phyloP scores from a whole-genome alignment of 2,888 invertebrate species.

The Cantharis flavilabris region DNA sequence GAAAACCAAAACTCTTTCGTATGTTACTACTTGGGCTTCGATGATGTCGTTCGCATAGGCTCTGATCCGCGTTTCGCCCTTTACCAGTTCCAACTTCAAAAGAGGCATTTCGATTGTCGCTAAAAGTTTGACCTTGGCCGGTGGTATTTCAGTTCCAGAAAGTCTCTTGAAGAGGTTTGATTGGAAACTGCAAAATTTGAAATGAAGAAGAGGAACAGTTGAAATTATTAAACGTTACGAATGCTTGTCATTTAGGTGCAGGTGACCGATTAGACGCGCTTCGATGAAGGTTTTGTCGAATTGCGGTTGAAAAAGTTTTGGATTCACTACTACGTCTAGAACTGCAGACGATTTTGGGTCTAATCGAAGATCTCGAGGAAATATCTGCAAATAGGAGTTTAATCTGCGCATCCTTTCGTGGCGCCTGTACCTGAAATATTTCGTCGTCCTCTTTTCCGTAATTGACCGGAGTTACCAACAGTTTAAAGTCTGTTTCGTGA shows the following conservation, averaged over 20 bases:
- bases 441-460: constrained; percentile 35
- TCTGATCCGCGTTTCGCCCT: constrained; percentile 33
- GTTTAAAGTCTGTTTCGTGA: background rate
- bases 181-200: constrained; percentile 32
- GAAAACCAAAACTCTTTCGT: constrained; percentile 32
- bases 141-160: constrained; percentile 36
- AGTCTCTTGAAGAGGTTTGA: constrained; percentile 36
- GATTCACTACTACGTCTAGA: constrained; percentile 28
- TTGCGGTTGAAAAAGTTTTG: constrained; percentile 3
- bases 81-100: constrained; percentile 34
- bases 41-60: constrained; percentile 37
- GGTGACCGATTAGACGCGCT: constrained; percentile 34
- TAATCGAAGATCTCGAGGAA: constrained; percentile 38
- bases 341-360: constrained; percentile 33
- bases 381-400: constrained; percentile 17
- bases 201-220: background rate
- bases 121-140: constrained; percentile 31
- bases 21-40: constrained; percentile 13
- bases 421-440: constrained; percentile 29
- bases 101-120: constrained; percentile 34
- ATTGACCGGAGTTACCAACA: constrained; percentile 36
- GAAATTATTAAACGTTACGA: constrained; percentile 31
- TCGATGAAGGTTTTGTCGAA: constrained; percentile 7
- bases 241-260: constrained; percentile 38
- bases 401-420: background rate